Percentiles rank a stretch among this genome's conserved stretches.
These are phyloP conservation scores for Mastomys natalensis DNA, from an alignment of 2,113 vertebrate genomes.

Conservation along the genomic window DNA sequence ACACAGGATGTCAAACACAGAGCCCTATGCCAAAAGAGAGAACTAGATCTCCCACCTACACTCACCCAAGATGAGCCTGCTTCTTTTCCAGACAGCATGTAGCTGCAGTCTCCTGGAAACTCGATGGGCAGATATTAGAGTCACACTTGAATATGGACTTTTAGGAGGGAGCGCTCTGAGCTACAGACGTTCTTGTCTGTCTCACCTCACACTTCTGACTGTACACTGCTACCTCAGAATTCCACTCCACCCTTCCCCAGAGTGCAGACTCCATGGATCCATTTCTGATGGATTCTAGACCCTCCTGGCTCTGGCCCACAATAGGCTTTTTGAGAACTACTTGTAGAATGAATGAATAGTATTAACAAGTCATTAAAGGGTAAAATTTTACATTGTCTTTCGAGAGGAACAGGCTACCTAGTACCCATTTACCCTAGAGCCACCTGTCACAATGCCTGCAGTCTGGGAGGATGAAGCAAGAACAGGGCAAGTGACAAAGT, in stretches of 20 bases:
- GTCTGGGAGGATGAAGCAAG: neutral
- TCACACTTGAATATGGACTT: neutral
- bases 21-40: neutral
- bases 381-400: neutral
- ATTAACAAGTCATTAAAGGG: neutral
- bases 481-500: neutral
- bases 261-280: neutral
- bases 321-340: neutral
- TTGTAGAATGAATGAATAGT: neutral
- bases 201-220: neutral
- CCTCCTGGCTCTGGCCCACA: neutral
- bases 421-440: neutral
- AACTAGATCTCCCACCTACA: neutral
- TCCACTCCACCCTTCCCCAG: neutral
- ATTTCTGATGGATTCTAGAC: neutral
- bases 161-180: neutral
- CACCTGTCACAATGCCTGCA: neutral
- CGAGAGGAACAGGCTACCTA: neutral
- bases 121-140: accelerated
- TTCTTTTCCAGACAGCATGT: accelerated
- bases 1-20: neutral
- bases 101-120: neutral
- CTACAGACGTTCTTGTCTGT: neutral
- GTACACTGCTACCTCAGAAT: neutral
- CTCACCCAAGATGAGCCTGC: accelerated